Base-by-base conservation (phyloP, 2,888 invertebrate genomes). In the Panopea generosa region DNA sequence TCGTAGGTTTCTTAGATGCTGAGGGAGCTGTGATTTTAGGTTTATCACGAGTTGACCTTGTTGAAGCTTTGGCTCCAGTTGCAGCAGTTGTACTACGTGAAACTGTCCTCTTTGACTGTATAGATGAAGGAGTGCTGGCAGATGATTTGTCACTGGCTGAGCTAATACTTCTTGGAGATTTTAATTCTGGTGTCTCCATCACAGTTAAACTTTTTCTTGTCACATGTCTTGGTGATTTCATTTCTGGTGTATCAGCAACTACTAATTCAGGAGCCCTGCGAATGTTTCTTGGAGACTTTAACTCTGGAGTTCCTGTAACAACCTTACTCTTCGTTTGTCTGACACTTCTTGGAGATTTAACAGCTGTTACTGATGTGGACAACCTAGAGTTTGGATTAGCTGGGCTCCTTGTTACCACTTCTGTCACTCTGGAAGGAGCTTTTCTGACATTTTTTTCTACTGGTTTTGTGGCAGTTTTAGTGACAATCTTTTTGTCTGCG, bases 151-250 rank as follows among this genome's bases (percentile, higher is more conserved):
- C 55, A 18, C 47, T 47, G n/a, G 7, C 16, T 47, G 47, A 47
- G 47, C 47, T n/a, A 3, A 29, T 20, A n/a, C 33, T 26, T 18
- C n/a, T 45, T 18, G 24, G 9, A 18, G 55, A 55, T 33, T 24
- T 47, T 4, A 20, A 24, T 6, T 60, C 60, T 16, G 62, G 78
- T 9, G 78, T 70, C 20, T 62, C 70, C 22, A 50, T 49, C 2
- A 71, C 43, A 18, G 70, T 70, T 20, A 26, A n/a, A 1, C 26
- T 56, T 18, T 27, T 33, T 20, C 22, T 38, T 11, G 7, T 38
- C 9, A 16, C 27, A 24, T 16, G 22, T 20, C 38, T 20, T 40
- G 52, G 20, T 29, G 45, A 45, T 16, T 16, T 16, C 16, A 18
- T 45, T 45, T 16, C 45, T 18, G 45, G 20, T 24, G 70, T 70